Evolutionary conservation across 2,797 vertebrate species (phyloP), one percentile per base, ranked within the genome.

Genomic region (Myripristis murdjan): DNA sequence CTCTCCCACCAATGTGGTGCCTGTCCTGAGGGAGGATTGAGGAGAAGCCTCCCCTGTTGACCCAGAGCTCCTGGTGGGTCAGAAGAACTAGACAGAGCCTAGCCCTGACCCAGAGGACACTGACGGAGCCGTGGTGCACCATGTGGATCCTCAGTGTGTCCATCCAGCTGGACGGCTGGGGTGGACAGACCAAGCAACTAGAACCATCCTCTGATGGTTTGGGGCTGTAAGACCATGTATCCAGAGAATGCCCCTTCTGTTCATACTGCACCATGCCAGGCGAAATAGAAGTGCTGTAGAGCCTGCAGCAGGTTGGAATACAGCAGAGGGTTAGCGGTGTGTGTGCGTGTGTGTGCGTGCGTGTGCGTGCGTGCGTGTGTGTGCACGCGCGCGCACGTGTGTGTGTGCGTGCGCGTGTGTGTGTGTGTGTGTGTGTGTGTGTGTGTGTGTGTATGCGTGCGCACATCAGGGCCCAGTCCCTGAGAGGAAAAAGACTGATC

Each of bases 401-500:
- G 78, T 72, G 53, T 31, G 28, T n/a, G 81, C 76, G 79, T 82
- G 28, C n/a, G n/a, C n/a, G n/a, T n/a, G n/a, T n/a, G n/a, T n/a
- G 81, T 76, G 79, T 81, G 82, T 72, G 80, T 61, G 78, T 72
- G 53, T 31, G 28, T n/a, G 81, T 76, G 79, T 82, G 82, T 72
- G 80, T 61, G 78, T 70, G 51, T 31, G 28, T n/a, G n/a, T n/a
- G 81, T 76, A 79, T 82, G 82, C 72, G 80, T 61, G 78, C 70
- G 51, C 7, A 6, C 56, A 53, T 83, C 88, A 80, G 78, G 74
- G 81, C 81, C 77, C 73, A 77, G 84, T 54, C 69, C 75, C 84
- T 73, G 83, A 87, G 87, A 90, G 89, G 81, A 77, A 46, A 81
- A 67, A 88, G 81, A 92, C 90, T 84, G 75, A 82, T 24, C 23